Evolutionary conservation across 2,888 invertebrate species (phyloP), one percentile per base, ranked within the genome.

Genomic region (Diadegma fenestrale): DNA sequence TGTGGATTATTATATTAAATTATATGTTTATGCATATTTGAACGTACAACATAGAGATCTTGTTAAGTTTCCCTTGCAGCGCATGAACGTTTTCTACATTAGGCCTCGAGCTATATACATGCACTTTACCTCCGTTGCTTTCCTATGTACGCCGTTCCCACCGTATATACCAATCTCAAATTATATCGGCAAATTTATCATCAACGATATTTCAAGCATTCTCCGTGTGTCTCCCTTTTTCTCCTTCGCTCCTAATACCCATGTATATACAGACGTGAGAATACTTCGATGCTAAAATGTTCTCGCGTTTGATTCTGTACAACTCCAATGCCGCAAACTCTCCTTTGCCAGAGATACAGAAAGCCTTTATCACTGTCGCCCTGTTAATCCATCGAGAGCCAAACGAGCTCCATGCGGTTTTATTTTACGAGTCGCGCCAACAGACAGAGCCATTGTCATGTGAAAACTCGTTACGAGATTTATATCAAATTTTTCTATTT

Each of bases 101-200:
- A 51, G 48, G 71, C 84, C 64, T 41, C 43, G 51, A 69, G 82
- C 82, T 63, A 19, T 41, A 33, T 66, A 37, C 51, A 19, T 41
- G 6, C 71, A 33, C 75, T 43, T n/a, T 43, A 43, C 73, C 41
- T 37, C 51, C 66, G 73, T 51, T 68, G 79, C 73, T 73, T 77
- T 54, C 14, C 77, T 51, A 12, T 61, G 45, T 48, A 63, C 45
- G 19, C 41, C 45, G 43, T 71, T 63, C 61, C 61, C 61, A 80
- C 54, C 69, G 37, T 61, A 66, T 66, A 77, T 54, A 66, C 82
- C 80, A 80, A 81, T 81, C 85, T 83, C 83, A 81, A 85, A 87
- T 87, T 84, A 81, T 84, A 86, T 87, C 77, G 85, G 85, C 41
- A 80, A 87, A 87, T 87, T 85, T 85, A 85, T 85, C 77, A 80